phyloP scores from a whole-genome alignment of 2,797 vertebrate genomes.

The Nothura maculosa region DNA sequence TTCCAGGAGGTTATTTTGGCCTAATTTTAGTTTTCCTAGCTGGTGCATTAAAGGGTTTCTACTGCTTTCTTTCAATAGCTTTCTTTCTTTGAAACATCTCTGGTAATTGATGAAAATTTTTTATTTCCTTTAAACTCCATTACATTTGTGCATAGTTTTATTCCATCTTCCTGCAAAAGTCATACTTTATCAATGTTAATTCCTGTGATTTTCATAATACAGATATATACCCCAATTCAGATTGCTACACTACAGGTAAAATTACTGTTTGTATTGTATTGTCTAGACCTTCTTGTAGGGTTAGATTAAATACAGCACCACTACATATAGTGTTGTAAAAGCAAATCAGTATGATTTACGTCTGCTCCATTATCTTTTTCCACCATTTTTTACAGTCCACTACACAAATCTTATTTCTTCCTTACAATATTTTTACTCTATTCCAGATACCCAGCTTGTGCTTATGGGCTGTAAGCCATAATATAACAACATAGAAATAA shows the following conservation, averaged over 20 bases:
- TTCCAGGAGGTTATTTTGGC: not conserved
- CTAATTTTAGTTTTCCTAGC: not conserved
- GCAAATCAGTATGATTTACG: not conserved
- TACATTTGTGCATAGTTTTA: not conserved
- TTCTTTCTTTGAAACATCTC: not conserved
- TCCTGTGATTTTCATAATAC: not conserved
- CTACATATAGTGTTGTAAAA: not conserved
- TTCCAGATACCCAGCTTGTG: not conserved
- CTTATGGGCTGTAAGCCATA: not conserved
- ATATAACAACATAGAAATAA: not conserved
- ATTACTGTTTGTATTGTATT: not conserved
- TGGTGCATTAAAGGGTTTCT: not conserved
- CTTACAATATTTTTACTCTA: not conserved
- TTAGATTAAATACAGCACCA: accelerated
- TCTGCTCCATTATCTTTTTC: not conserved
- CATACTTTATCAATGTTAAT: not conserved
- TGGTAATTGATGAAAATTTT: not conserved
- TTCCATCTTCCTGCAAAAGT: not conserved
- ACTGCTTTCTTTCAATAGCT: not conserved
- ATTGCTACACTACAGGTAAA: not conserved
- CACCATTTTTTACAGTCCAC: not conserved
- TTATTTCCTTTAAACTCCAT: not conserved
- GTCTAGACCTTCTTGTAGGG: not conserved
- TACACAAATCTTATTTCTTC: not conserved
- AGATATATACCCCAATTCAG: not conserved